Percentiles rank a stretch among this genome's conserved stretches.
Conservation (phyloP, 2,888 invertebrate species). For the Aphrophora alni region DNA sequence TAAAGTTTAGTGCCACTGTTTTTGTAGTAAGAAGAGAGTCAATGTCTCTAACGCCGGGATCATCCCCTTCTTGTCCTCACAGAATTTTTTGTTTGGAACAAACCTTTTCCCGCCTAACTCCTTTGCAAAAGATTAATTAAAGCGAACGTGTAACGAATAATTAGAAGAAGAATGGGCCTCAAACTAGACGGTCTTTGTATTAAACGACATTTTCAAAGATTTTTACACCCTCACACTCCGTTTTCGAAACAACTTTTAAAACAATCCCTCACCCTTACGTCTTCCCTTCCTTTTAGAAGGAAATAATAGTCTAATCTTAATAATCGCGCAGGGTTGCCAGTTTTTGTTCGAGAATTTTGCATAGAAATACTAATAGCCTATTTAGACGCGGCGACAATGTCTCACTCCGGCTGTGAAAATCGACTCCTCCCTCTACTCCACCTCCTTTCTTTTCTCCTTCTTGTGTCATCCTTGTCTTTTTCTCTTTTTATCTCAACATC, state of each 20-base stretch:
- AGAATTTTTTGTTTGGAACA: background rate
- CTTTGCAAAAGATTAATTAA: constrained; percentile 43
- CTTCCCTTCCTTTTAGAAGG: constrained; percentile 39
- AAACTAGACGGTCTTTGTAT: constrained; percentile 43
- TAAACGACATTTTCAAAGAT: constrained; percentile 45
- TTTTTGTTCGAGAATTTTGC: constrained; percentile 43
- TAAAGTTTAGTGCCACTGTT: background rate
- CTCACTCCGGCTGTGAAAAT: constrained; percentile 36
- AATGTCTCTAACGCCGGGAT: background rate
- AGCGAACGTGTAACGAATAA: constrained; percentile 46
- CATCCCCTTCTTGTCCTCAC: background rate
- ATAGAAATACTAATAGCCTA: constrained; percentile 44
- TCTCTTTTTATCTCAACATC: constrained; percentile 34
- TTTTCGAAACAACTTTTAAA: constrained; percentile 45
- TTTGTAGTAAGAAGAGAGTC: background rate
- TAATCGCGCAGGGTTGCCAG: constrained; percentile 38
- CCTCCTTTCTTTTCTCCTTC: constrained; percentile 26
- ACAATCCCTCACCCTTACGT: constrained; percentile 44
- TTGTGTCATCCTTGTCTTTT: constrained; percentile 23
- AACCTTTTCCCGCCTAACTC: constrained; percentile 6
- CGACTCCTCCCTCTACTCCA: constrained; percentile 10
- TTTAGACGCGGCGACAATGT: constrained; percentile 39
- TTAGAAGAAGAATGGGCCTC: constrained; percentile 43
- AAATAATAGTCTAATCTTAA: constrained; percentile 45
- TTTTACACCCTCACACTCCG: constrained; percentile 42